Evolutionary conservation across 2,888 invertebrate species (phyloP).

Genomic region (Entomobrya proxima): DNA sequence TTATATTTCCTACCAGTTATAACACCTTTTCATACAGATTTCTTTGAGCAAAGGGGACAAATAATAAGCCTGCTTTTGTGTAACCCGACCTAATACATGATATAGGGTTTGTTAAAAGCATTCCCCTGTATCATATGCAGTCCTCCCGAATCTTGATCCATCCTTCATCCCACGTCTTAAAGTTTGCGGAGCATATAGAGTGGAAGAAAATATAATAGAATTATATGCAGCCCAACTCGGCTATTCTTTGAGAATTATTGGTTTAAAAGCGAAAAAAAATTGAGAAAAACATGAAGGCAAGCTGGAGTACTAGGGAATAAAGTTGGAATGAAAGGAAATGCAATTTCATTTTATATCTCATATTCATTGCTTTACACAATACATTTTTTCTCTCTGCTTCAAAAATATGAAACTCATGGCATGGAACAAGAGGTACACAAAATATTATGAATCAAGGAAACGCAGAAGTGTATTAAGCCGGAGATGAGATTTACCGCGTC

Average conservation of each 20-base stretch:
- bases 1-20: conserved; percentile 31
- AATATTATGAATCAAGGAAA: conserved; percentile 20
- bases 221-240: neutral
- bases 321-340: neutral
- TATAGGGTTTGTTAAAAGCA: conserved; percentile 18
- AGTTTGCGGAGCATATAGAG: neutral
- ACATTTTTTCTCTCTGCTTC: neutral
- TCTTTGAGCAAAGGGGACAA: conserved; percentile 36
- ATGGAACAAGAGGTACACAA: conserved; percentile 21
- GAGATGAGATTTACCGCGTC: conserved; percentile 62
- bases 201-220: conserved; percentile 28
- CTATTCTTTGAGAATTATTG: neutral
- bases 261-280: neutral
- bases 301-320: neutral
- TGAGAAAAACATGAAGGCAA: neutral
- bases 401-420: neutral
- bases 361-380: neutral
- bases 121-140: conserved; percentile 32
- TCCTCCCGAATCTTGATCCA: neutral
- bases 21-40: conserved; percentile 36
- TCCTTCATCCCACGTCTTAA: neutral
- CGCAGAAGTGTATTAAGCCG: conserved; percentile 41
- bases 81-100: conserved; percentile 49
- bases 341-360: neutral
- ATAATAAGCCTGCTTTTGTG: conserved; percentile 51